Evolutionary conservation across 2,797 vertebrate species (phyloP).

Genomic region (Leptatherina wallacei): DNA sequence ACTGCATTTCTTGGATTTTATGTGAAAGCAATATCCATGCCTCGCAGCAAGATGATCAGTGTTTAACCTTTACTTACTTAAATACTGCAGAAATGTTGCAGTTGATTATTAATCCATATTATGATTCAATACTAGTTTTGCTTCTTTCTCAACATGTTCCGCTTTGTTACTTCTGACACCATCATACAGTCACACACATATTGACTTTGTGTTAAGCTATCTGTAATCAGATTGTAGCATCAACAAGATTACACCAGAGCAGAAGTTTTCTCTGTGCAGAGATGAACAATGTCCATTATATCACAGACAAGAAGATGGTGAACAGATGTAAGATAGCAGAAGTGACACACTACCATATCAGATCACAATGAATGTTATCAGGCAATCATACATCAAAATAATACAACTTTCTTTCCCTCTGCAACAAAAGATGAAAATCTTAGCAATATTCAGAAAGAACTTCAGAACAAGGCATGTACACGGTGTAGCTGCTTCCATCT

Average conservation of each 20-base stretch:
- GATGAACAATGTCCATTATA: slow-evolving; percentile 67
- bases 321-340: slow-evolving; percentile 63
- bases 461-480: slow-evolving; percentile 35
- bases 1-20: not conserved
- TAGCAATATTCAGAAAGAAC: slow-evolving; percentile 34
- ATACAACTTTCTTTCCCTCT: slow-evolving; percentile 19
- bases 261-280: slow-evolving; percentile 52
- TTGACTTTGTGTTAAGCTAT: slow-evolving; percentile 51
- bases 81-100: not conserved
- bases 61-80: not conserved
- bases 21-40: not conserved
- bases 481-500: slow-evolving; percentile 30
- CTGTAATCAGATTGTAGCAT: slow-evolving; percentile 73
- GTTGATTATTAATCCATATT: not conserved
- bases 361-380: slow-evolving; percentile 62
- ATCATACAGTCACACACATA: slow-evolving; percentile 31
- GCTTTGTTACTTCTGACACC: slow-evolving; percentile 26
- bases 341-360: slow-evolving; percentile 59
- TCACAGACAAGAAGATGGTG: slow-evolving; percentile 42
- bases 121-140: not conserved
- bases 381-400: slow-evolving; percentile 58
- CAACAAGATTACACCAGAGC: slow-evolving; percentile 75
- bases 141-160: slow-evolving; percentile 3
- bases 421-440: slow-evolving; percentile 33
- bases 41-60: not conserved